A percentile compares a stretch with the other conserved stretches of the same genome.
phyloP scores from a whole-genome alignment of 2,113 vertebrate species.

The Morone saxatilis region DNA sequence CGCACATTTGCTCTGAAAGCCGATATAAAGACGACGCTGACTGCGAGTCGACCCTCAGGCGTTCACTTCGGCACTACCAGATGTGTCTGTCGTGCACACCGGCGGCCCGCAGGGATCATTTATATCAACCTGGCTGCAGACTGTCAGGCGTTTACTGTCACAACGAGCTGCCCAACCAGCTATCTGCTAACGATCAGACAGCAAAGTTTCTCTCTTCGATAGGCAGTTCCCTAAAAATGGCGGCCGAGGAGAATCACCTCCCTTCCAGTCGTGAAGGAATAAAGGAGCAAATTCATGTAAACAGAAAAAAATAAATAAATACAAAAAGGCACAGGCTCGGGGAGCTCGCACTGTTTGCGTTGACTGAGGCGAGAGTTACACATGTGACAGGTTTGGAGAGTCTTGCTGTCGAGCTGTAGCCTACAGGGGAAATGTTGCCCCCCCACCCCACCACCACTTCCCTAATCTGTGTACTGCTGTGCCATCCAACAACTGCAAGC shows the following conservation, averaged over 20 bases:
- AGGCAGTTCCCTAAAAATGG: conserved; percentile 86
- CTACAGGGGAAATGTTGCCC: conserved; percentile 34
- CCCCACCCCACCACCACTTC: conserved; percentile 26
- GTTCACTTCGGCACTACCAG: neutral
- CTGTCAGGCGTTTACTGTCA: conserved; percentile 64
- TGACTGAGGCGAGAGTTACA: conserved; percentile 5
- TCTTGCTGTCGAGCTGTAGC: conserved; percentile 37
- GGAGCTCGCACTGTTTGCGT: neutral
- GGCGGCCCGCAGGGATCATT: neutral
- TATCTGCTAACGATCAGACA: conserved; percentile 67
- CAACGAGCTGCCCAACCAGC: conserved; percentile 36
- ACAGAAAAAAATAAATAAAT: neutral
- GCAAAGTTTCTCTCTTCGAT: conserved; percentile 80
- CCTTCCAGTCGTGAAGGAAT: conserved; percentile 55
- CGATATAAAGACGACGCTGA: neutral
- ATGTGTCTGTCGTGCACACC: conserved; percentile 11
- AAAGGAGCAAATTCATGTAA: conserved; percentile 30
- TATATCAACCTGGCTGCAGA: conserved; percentile 34
- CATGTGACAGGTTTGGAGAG: conserved; percentile 36
- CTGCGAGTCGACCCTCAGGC: neutral
- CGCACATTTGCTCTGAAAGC: conserved; percentile 20
- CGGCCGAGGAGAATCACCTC: conserved; percentile 78
- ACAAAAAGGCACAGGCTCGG: neutral
- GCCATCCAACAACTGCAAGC: conserved; percentile 22
- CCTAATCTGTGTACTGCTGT: conserved; percentile 2